A percentile compares a stretch with the other conserved stretches of the same genome.
Evolutionary conservation across 2,888 invertebrate species (phyloP).

Genomic region (Hyppa rectilinea): DNA sequence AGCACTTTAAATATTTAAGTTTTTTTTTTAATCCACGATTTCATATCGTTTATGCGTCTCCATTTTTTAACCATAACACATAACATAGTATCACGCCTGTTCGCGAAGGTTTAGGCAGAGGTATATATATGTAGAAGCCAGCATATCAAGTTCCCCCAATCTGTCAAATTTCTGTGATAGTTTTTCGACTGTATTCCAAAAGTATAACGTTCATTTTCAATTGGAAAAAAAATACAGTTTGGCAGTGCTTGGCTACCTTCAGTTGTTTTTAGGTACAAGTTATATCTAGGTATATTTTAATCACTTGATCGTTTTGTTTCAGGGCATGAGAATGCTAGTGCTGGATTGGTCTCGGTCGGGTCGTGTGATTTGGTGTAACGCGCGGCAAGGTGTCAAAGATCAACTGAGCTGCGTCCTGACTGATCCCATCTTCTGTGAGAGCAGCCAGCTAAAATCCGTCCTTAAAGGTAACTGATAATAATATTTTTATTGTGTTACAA

Average conservation of each 20-base stretch:
- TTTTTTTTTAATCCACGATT: neutral
- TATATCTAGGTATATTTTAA: too few species aligned
- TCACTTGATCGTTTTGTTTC: constrained; percentile 65
- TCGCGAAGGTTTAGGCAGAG: neutral
- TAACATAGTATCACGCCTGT: neutral
- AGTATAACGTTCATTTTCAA: too few species aligned
- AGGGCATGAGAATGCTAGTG: constrained; percentile 85
- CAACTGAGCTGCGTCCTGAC: constrained; percentile 77
- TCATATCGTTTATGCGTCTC: neutral
- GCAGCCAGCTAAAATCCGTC: constrained; percentile 70
- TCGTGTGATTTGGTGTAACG: constrained; percentile 82
- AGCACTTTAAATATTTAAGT: neutral
- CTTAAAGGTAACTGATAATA: constrained; percentile 75
- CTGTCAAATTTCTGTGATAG: too few species aligned
- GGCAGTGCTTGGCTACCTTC: too few species aligned
- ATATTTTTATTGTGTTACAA: too few species aligned
- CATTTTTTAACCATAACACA: neutral
- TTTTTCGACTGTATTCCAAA: too few species aligned
- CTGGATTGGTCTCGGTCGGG: constrained; percentile 81
- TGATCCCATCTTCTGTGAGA: constrained; percentile 79
- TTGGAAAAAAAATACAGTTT: too few species aligned
- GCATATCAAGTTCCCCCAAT: too few species aligned
- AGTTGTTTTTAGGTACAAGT: too few species aligned
- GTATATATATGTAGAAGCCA: too few species aligned
- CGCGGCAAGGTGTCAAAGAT: constrained; percentile 73